These are phyloP conservation scores for Zelostemma sp. DNA, from an alignment of 1,140 invertebrate species.

Conservation along the genomic window DNA sequence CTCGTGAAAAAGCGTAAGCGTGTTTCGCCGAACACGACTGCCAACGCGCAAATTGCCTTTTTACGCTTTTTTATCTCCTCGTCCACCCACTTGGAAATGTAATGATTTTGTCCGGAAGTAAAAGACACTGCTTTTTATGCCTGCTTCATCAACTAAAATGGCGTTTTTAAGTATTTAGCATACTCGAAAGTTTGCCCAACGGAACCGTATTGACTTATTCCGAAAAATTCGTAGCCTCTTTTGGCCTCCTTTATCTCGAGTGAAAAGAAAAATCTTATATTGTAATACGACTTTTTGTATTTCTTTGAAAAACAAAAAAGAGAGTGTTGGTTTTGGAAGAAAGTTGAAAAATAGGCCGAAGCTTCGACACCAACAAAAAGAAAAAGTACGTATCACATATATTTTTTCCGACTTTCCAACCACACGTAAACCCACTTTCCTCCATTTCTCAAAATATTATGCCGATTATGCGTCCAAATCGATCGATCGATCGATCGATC, in stretches of 20 bases:
- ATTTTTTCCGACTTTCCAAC: too few species aligned
- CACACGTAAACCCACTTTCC: too few species aligned
- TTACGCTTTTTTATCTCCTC: background rate
- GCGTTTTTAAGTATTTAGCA: conserved; percentile 8
- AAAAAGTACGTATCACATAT: too few species aligned
- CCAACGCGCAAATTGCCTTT: conserved; percentile 15
- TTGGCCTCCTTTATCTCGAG: too few species aligned
- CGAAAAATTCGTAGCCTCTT: background rate
- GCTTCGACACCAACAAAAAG: too few species aligned
- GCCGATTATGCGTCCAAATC: too few species aligned
- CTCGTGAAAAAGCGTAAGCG: conserved; percentile 16
- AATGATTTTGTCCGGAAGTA: conserved; percentile 13
- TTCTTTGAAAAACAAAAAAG: too few species aligned
- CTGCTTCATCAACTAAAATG: conserved; percentile 13
- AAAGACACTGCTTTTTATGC: conserved; percentile 18
- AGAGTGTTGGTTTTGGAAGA: too few species aligned
- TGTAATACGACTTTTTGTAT: too few species aligned
- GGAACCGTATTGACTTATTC: background rate
- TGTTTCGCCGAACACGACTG: conserved; percentile 15
- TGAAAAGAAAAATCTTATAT: too few species aligned
- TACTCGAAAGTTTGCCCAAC: conserved; percentile 6
- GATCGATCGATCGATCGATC: background rate
- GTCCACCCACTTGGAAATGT: conserved; percentile 17
- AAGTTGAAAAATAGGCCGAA: too few species aligned
- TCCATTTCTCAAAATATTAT: too few species aligned